Conservation (phyloP, 2,113 vertebrate species). For the Genyomyrus donnyi region DNA sequence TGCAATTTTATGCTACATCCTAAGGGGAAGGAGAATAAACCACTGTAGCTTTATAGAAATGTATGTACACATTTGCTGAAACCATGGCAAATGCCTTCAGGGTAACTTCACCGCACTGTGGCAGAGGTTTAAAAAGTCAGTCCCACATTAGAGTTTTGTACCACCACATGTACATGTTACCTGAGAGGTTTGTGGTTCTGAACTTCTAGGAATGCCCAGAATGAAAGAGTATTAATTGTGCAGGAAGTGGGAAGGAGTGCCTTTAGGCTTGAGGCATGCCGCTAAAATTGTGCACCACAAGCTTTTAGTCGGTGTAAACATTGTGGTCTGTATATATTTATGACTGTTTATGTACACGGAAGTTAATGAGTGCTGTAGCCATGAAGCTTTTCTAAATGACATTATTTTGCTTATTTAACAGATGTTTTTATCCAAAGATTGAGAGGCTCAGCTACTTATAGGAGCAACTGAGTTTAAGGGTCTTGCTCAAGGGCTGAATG, state of each 20-base stretch:
- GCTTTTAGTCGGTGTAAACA: neutral
- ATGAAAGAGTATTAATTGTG: neutral
- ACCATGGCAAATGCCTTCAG: neutral
- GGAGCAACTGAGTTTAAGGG: neutral
- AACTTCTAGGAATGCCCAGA: neutral
- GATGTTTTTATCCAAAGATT: neutral
- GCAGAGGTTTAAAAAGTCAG: neutral
- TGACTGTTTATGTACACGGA: neutral
- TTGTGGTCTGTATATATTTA: neutral
- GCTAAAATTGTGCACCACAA: neutral
- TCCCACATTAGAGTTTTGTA: neutral
- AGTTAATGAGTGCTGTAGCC: neutral
- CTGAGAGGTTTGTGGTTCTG: neutral
- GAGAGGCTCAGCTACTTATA: neutral
- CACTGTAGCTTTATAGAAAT: neutral
- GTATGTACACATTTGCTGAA: neutral
- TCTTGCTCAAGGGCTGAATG: neutral
- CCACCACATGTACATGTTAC: too few species aligned
- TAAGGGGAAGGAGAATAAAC: neutral
- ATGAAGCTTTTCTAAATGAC: neutral
- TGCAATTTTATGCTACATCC: neutral
- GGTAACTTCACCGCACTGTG: neutral
- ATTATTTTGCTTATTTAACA: neutral
- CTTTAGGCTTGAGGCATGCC: neutral
- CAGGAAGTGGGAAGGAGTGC: neutral